These are phyloP conservation scores for Theonella swinhoei DNA, from an alignment of 37 sponge, comb jelly and placozoan species.

Conservation along the genomic window DNA sequence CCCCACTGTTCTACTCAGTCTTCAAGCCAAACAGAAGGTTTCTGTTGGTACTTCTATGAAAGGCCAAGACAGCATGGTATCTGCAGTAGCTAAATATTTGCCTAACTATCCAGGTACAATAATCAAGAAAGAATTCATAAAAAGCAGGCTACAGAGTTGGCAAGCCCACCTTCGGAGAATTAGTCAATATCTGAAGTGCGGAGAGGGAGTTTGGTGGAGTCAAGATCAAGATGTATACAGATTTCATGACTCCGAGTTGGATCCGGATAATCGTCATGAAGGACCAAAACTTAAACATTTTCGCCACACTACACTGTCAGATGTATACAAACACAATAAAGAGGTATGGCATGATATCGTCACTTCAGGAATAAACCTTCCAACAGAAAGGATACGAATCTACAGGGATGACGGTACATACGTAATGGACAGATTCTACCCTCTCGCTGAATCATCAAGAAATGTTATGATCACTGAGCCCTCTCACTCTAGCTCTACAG, in stretches of 20 bases:
- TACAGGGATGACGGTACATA: too few species aligned
- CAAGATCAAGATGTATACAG: neutral
- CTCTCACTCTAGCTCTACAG: too few species aligned
- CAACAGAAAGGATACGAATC: too few species aligned
- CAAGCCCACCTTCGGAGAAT: conserved; percentile 38
- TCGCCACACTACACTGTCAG: too few species aligned
- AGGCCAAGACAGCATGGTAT: neutral
- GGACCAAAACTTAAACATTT: conserved; percentile 30
- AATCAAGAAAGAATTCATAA: conserved; percentile 7
- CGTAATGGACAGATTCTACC: too few species aligned
- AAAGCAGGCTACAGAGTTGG: conserved; percentile 4
- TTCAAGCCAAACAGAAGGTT: neutral
- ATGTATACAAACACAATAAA: too few species aligned
- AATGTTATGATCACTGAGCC: too few species aligned
- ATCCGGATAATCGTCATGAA: neutral
- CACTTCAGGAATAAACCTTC: too few species aligned
- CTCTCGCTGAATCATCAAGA: too few species aligned
- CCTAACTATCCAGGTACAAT: neutral
- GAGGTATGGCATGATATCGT: too few species aligned
- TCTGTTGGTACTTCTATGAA: neutral
- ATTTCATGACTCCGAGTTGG: conserved; percentile 12
- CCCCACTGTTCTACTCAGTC: neutral
- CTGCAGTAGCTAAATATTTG: neutral
- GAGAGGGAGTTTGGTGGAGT: conserved; percentile 30
- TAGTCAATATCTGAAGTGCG: conserved; percentile 9